Evolutionary conservation across 2,113 vertebrate species (phyloP).

Genomic region (Alethe diademata): DNA sequence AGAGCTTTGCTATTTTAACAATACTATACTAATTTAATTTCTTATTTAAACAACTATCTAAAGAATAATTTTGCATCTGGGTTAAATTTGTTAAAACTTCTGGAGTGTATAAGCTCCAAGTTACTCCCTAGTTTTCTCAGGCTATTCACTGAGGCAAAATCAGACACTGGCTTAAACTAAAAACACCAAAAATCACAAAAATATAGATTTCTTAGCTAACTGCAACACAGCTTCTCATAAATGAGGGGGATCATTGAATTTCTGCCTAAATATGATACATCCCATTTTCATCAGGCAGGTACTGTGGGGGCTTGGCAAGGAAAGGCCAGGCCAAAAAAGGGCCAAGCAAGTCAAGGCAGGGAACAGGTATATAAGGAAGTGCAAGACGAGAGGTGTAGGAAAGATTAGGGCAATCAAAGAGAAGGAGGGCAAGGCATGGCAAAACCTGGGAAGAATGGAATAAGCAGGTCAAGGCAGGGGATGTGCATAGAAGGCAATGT

Average conservation of each 20-base stretch:
- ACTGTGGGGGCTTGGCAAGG: background rate
- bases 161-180: background rate
- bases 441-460: no score
- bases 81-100: background rate
- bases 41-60: background rate
- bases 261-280: background rate
- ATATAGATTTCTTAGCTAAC: background rate
- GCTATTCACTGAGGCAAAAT: background rate
- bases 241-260: background rate
- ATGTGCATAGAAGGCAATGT: no score
- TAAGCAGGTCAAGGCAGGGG: no score
- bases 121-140: background rate
- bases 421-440: no score
- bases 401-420: background rate
- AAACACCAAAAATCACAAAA: background rate
- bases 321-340: background rate
- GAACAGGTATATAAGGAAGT: background rate
- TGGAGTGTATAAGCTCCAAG: background rate
- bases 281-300: background rate
- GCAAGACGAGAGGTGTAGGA: background rate
- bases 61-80: background rate
- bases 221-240: background rate
- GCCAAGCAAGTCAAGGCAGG: background rate
- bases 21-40: background rate
- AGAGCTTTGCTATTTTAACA: background rate